Percentiles rank a stretch among this genome's conserved stretches.
Conservation (phyloP, 2,797 vertebrate species). For the Momotus momota region DNA sequence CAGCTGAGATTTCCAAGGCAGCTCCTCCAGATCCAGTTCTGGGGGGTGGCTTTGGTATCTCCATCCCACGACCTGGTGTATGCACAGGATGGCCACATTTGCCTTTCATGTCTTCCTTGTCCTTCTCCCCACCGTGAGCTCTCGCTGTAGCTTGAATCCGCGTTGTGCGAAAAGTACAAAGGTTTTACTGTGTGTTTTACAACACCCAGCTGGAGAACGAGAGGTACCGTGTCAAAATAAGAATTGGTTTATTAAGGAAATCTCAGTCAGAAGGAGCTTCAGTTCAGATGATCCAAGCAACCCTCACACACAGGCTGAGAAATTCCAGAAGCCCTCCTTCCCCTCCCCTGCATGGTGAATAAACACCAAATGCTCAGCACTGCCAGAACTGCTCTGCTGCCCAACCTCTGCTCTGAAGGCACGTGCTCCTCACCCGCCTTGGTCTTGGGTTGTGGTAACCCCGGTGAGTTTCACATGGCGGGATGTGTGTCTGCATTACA, state of each 20-base stretch:
- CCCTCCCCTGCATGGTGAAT: background rate
- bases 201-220: background rate
- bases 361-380: background rate
- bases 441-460: background rate
- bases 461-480: background rate
- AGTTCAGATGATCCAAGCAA: background rate
- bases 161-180: accelerated
- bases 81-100: background rate
- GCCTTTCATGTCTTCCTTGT: background rate
- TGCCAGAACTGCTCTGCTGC: background rate
- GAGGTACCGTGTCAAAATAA: background rate
- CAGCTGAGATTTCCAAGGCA: background rate
- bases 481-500: background rate
- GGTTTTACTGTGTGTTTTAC: background rate
- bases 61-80: background rate
- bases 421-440: background rate
- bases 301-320: background rate
- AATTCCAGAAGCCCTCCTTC: background rate
- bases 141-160: background rate
- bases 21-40: background rate
- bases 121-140: background rate
- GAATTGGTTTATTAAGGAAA: background rate
- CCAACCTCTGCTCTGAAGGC: background rate
- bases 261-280: background rate
- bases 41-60: background rate